phyloP scores from a whole-genome alignment of 1,140 invertebrate species.

The Drosophila equinoxialis region DNA sequence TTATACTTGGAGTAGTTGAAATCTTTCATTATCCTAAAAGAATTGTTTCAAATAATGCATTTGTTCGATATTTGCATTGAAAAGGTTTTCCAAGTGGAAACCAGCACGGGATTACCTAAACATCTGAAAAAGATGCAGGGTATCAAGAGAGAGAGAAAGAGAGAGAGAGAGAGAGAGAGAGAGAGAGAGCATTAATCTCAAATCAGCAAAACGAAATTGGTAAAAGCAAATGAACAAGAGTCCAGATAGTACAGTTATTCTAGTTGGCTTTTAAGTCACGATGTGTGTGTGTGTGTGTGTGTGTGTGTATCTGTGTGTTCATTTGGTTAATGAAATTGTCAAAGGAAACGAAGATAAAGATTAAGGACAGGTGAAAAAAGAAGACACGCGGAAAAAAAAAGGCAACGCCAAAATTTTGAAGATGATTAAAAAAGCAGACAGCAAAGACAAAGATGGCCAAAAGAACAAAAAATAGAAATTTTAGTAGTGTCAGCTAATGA shows the following conservation, averaged over 20 bases:
- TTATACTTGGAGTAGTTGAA: no score
- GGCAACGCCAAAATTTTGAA: neutral
- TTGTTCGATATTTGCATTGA: no score
- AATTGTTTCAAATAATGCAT: no score
- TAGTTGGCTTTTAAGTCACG: neutral
- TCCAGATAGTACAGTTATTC: conserved; percentile 35
- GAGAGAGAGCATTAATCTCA: no score
- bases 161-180: no score
- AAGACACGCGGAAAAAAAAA: neutral
- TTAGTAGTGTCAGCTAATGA: no score
- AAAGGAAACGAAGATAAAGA: conserved; percentile 1
- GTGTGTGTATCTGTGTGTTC: conserved; percentile 6
- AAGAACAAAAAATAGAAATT: neutral
- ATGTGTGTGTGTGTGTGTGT: conserved; percentile 27
- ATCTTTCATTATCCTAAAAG: no score
- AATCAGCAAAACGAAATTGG: no score
- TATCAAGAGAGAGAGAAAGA: no score
- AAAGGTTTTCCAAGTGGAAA: no score
- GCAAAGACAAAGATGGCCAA: neutral
- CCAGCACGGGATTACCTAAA: no score
- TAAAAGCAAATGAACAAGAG: neutral
- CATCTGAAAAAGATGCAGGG: no score
- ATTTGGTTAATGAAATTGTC: conserved; percentile 44
- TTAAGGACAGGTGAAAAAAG: conserved; percentile 12
- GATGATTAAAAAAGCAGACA: neutral